phyloP scores from a whole-genome alignment of 23 tunicate genomes.

The Ciona savignyi region DNA sequence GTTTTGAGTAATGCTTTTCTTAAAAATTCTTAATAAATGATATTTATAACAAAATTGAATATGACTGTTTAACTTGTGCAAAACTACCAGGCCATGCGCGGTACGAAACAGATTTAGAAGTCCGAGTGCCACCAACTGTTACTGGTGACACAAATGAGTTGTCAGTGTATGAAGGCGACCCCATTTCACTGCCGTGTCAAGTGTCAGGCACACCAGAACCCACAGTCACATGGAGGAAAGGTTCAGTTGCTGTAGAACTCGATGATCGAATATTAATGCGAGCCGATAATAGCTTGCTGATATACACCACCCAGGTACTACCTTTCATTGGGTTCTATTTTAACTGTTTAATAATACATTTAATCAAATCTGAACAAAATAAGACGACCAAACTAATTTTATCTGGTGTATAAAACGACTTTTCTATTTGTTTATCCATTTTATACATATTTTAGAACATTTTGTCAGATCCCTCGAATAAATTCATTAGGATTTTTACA shows the following conservation, averaged over 20 bases:
- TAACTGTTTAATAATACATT: too few species aligned
- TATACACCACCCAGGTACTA: conserved; percentile 40
- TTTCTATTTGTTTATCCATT: too few species aligned
- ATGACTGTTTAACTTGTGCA: background rate
- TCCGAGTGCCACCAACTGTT: conserved; percentile 51
- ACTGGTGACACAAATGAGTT: background rate
- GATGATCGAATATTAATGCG: conserved; percentile 9
- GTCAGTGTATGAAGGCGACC: conserved; percentile 64
- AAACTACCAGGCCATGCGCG: conserved; percentile 49
- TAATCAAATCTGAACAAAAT: too few species aligned
- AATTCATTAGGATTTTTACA: too few species aligned
- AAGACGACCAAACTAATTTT: too few species aligned
- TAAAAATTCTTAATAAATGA: too few species aligned
- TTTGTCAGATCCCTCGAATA: too few species aligned
- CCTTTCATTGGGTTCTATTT: too few species aligned
- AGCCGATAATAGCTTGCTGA: conserved; percentile 45
- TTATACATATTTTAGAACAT: too few species aligned
- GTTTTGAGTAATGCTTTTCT: too few species aligned
- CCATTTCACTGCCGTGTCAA: conserved; percentile 55
- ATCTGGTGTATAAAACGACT: too few species aligned
- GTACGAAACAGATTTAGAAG: conserved; percentile 57
- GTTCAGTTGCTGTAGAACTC: conserved; percentile 16
- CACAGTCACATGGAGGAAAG: conserved; percentile 80
- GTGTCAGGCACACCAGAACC: conserved; percentile 89
- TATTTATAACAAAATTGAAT: too few species aligned